These are phyloP conservation scores for Cacatua alba DNA, from an alignment of 2,113 vertebrate species.

Conservation along the genomic window DNA sequence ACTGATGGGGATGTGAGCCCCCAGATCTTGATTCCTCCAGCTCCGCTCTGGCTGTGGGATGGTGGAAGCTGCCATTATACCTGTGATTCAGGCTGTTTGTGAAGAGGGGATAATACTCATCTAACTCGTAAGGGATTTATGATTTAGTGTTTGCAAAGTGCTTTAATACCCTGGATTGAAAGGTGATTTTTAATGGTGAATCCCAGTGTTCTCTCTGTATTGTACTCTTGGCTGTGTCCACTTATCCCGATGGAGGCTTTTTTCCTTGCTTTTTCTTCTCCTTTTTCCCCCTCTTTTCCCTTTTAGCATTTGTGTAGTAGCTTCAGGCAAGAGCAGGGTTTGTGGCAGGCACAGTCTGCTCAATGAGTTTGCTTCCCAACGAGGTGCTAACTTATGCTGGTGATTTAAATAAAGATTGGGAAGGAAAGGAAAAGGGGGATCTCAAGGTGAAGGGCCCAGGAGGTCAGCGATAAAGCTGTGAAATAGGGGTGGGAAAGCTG, in stretches of 20 bases:
- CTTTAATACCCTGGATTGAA: constrained; percentile 57
- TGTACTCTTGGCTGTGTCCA: constrained; percentile 5
- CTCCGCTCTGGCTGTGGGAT: neutral
- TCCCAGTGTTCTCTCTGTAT: constrained; percentile 16
- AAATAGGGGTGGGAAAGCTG: neutral
- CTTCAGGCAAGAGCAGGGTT: neutral
- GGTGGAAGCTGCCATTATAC: neutral
- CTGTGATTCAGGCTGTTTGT: constrained; percentile 4
- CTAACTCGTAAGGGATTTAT: constrained; percentile 38
- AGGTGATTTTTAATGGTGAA: constrained; percentile 57
- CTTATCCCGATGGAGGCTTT: constrained; percentile 3
- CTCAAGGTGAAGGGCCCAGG: neutral
- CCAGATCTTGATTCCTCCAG: neutral
- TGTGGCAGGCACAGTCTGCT: constrained; percentile 4
- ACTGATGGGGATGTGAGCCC: accelerated
- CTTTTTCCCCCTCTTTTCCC: accelerated
- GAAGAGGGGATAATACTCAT: constrained; percentile 1
- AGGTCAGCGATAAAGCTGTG: neutral
- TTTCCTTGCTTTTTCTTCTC: neutral
- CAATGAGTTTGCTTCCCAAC: neutral
- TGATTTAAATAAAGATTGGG: constrained; percentile 2
- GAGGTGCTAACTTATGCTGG: constrained; percentile 40
- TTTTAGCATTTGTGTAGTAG: neutral
- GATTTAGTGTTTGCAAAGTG: constrained; percentile 58
- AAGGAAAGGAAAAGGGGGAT: neutral